These are phyloP conservation scores for Ancistrus triradiatus DNA, from an alignment of 2,113 vertebrate species.

Conservation along the genomic window DNA sequence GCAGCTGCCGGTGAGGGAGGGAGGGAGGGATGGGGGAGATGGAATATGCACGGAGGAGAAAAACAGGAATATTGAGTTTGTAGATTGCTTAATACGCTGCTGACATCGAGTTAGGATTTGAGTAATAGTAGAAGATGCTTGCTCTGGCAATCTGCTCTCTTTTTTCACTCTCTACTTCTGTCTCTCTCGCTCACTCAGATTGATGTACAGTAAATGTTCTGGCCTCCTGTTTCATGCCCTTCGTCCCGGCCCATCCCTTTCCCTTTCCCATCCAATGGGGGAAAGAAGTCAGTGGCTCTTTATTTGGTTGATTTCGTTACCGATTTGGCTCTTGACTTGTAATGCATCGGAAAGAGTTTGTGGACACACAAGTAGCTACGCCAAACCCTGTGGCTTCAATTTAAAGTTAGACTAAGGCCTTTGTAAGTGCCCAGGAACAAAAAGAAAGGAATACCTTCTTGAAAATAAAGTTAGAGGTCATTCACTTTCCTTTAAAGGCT, in stretches of 20 bases:
- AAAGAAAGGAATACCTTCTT: too few species aligned
- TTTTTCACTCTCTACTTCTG: neutral
- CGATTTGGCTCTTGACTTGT: conserved; percentile 8
- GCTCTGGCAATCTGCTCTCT: neutral
- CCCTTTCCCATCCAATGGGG: neutral
- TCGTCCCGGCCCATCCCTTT: neutral
- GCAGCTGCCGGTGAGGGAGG: neutral
- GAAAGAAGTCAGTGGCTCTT: neutral
- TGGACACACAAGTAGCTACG: too few species aligned
- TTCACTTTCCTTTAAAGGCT: too few species aligned
- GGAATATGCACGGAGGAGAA: too few species aligned
- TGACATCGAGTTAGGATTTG: neutral
- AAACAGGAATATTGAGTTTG: conserved; percentile 1
- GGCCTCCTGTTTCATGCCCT: conserved; percentile 4
- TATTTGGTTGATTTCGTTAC: conserved; percentile 15
- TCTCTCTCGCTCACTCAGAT: conserved; percentile 15
- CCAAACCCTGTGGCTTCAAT: too few species aligned
- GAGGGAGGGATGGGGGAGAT: too few species aligned
- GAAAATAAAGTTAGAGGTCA: too few species aligned
- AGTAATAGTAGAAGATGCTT: conserved; percentile 4
- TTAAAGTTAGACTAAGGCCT: too few species aligned
- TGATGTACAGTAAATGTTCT: conserved; percentile 7
- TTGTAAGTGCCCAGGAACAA: too few species aligned
- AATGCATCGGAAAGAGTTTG: too few species aligned
- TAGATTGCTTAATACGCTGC: neutral